Evolutionary conservation across 35 echinoderm and acorn worm species (phyloP).

Genomic region (Lytechinus pictus): DNA sequence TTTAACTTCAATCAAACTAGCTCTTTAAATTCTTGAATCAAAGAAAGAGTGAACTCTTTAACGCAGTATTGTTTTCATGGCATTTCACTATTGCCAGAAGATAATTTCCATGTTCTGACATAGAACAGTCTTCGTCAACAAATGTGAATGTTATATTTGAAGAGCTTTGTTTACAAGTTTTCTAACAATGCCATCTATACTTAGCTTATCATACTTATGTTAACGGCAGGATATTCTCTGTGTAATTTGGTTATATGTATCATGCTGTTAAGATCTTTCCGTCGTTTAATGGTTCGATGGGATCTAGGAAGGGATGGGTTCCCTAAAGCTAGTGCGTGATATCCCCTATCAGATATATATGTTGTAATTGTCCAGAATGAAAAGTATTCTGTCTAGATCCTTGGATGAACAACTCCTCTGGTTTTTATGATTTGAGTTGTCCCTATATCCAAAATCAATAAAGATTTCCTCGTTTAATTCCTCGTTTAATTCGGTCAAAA

Average conservation of each 20-base stretch:
- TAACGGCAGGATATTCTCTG: background rate
- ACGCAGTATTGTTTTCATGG: constrained; percentile 48
- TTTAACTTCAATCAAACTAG: background rate
- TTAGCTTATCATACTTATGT: constrained; percentile 41
- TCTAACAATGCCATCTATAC: constrained; percentile 28
- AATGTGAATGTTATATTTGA: constrained; percentile 66
- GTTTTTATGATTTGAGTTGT: background rate
- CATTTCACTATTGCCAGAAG: constrained; percentile 71
- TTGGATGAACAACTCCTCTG: background rate
- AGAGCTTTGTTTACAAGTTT: constrained; percentile 57
- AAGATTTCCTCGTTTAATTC: constrained; percentile 25
- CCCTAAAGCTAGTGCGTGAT: constrained; percentile 63
- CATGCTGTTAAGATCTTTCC: constrained; percentile 23
- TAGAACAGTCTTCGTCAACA: constrained; percentile 61
- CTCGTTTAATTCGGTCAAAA: constrained; percentile 24
- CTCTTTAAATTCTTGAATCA: constrained; percentile 68
- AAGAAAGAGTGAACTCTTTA: constrained; percentile 55
- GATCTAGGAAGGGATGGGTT: constrained; percentile 52
- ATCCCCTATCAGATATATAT: constrained; percentile 64
- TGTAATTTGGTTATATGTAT: constrained; percentile 18
- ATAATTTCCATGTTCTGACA: constrained; percentile 71
- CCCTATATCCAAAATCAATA: constrained; percentile 25
- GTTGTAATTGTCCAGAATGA: constrained; percentile 72
- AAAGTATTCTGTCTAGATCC: constrained; percentile 50
- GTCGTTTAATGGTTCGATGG: background rate